Evolutionary conservation across 1,140 invertebrate species (phyloP), one percentile per base, ranked within the genome.

Genomic region (Calephelis virginiensis): DNA sequence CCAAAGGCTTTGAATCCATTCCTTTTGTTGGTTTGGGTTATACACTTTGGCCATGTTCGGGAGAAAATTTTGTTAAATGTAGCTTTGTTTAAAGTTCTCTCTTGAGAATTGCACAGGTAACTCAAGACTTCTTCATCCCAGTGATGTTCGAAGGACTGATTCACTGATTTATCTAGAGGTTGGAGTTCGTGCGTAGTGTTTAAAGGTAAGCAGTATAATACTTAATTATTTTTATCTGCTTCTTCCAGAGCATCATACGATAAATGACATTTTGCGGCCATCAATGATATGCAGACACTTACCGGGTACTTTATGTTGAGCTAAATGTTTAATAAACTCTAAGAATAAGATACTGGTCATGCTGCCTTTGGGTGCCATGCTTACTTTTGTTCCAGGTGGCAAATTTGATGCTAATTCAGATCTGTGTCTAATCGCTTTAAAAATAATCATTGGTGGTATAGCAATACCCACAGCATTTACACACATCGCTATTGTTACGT

Each of bases 131-230:
- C 78, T 66, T 78, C 60, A 73, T 89, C 82, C 86, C 85, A 71
- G 56, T 78, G 72, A 63, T 78, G 73, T 71, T 87, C 81, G 61
- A 80, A 88, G 13, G 77, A 77, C 64, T 67, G 62, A 69, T 76
- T 79, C 8, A 85, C 78, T 13, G 75, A 53, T 76, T 85, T 86
- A 70, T 90, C 78, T 40, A 89, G 66, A 6, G 83, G 82, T 63
- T 90, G 86, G 3, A 89, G 67, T 72, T 89, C 82, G 63, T 87
- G 82, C 0, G 81, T 86, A 0, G 79, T 87, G 56, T 88, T 90
- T 12, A 68, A 76, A 38, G 83, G 81, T 56, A 88, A 69, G 65
- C 80, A 87, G 63, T 84, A 86, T 38, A 86, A 17, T 38, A 60
- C 67, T 43, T 83, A 78, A 49, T 72, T 68, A 68, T 71, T 59